These are phyloP conservation scores for Arvicola amphibius DNA, from an alignment of 2,797 vertebrate genomes.

Conservation along the genomic window DNA sequence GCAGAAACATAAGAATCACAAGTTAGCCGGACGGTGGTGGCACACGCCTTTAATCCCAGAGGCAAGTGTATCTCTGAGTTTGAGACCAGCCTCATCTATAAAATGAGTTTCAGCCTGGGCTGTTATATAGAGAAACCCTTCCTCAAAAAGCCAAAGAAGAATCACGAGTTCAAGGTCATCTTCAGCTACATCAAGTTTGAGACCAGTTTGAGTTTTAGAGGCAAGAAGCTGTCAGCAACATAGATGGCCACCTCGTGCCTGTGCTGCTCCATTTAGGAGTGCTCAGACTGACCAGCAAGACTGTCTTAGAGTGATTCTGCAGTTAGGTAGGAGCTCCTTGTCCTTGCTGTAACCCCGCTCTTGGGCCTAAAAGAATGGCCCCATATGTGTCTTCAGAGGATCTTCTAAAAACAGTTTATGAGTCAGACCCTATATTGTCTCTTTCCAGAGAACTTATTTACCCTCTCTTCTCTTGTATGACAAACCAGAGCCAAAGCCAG, in stretches of 20 bases:
- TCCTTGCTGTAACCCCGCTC: not conserved
- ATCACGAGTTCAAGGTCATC: not conserved
- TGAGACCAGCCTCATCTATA: not conserved
- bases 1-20: not conserved
- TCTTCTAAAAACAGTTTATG: conserved; percentile 66
- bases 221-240: conserved; percentile 18
- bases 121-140: not conserved
- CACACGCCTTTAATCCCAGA: not conserved
- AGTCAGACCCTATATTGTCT: conserved; percentile 58
- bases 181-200: not conserved
- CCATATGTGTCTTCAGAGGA: conserved; percentile 34
- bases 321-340: not conserved
- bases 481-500: conserved; percentile 57
- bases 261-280: not conserved
- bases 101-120: not conserved
- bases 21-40: not conserved
- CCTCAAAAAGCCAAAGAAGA: not conserved
- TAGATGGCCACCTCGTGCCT: not conserved
- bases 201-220: not conserved
- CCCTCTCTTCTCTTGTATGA: conserved; percentile 42
- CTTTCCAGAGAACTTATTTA: conserved; percentile 39
- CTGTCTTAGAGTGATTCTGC: not conserved
- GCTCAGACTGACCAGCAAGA: not conserved
- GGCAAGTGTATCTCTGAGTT: not conserved
- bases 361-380: conserved; percentile 51